Evolutionary conservation across 1,140 invertebrate species (phyloP), one percentile per base, ranked within the genome.

Genomic region (Halesus radiatus): DNA sequence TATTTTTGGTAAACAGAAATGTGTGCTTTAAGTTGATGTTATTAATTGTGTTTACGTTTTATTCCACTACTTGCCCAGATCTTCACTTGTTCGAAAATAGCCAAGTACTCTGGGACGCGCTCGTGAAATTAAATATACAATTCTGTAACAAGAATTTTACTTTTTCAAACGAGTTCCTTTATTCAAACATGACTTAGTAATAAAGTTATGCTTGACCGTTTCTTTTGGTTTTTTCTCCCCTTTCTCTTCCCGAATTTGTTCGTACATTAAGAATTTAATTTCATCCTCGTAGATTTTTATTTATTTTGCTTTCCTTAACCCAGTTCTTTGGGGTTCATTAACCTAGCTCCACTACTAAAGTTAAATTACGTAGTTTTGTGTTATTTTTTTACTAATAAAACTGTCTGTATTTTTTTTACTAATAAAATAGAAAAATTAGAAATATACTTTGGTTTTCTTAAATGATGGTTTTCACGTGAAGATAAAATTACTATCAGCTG

Each of bases 11-110:
- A 37, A 37, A 37, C 54, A 58, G 6, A 29, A 29, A 29, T 8
- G 16, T 58, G 2, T 5, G 18, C 54, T 58, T 18, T 60, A 20
- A 18, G 8, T 23, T 60, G 23, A 3, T 56, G 54, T 56, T 56
- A 37, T 56, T 60, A 60, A 20, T 66, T 66, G 26, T 66, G 29
- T 66, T 66, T 66, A 66, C 29, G 23, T 32, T 66, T 22, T 15
- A 66, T 66, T 29, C 62, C 62, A 66, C 16, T 66, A 22, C 8
- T 66, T 29, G 8, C 62, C 29, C 22, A 29, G 62, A 22, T 13
- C 62, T 66, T 66, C 26, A n/a, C 62, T 5, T 4, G 62, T 66
- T 66, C 16, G 0, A 6, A 32, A 66, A 66, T 66, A 66, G 26
- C 62, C 26, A 1, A 45, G 37, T 66, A 26, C 16, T 32, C 4